These are phyloP conservation scores for Cyanoliseus patagonus DNA, from an alignment of 2,113 vertebrate species.

Conservation along the genomic window DNA sequence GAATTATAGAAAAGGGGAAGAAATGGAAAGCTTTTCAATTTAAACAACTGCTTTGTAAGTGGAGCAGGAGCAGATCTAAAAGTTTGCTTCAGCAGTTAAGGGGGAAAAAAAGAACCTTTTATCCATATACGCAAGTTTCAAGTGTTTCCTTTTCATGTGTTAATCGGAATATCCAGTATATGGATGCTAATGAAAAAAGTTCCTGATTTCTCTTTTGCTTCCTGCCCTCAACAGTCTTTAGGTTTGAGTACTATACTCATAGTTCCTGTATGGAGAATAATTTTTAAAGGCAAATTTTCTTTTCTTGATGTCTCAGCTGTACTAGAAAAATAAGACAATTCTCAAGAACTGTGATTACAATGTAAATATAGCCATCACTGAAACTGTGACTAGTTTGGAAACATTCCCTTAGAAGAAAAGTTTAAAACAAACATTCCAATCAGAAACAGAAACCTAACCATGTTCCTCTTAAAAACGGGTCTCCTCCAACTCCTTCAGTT, in stretches of 20 bases:
- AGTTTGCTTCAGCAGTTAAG: not conserved
- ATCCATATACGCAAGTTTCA: not conserved
- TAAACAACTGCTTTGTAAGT: not conserved
- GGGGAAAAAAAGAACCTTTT: not conserved
- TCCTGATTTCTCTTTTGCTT: not conserved
- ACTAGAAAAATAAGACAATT: not conserved
- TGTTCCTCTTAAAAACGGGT: conserved; percentile 28
- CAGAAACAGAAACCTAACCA: conserved; percentile 39
- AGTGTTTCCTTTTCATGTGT: conserved; percentile 24
- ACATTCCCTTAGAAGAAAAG: not conserved
- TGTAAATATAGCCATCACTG: not conserved
- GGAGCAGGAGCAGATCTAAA: not conserved
- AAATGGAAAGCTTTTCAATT: conserved; percentile 20
- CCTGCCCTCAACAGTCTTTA: not conserved
- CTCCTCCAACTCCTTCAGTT: conserved; percentile 41
- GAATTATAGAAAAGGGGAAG: no score
- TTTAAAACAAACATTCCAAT: conserved; percentile 26
- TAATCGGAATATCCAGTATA: conserved; percentile 13
- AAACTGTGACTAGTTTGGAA: not conserved
- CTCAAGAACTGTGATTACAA: not conserved
- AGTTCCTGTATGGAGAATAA: not conserved
- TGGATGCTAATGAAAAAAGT: not conserved
- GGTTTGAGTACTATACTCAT: not conserved
- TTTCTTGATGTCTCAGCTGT: not conserved
- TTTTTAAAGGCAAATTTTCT: not conserved